These are phyloP conservation scores for Lasioglossum calceatum DNA, from an alignment of 2,888 invertebrate genomes.

Conservation along the genomic window DNA sequence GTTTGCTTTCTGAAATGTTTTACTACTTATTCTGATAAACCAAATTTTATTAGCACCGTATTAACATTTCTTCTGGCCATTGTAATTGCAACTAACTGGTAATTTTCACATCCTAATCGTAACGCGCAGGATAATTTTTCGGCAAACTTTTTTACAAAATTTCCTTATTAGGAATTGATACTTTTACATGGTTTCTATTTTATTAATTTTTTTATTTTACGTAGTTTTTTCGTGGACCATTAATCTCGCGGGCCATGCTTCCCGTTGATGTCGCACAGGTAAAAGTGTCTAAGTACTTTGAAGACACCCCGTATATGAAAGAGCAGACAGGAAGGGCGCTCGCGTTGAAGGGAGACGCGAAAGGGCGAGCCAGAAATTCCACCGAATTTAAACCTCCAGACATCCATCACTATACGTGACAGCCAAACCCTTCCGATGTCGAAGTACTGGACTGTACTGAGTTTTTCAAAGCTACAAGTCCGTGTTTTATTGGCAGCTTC, in stretches of 20 bases:
- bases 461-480: conserved; percentile 43
- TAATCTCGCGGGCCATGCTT: neutral
- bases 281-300: neutral
- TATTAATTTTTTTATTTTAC: no score
- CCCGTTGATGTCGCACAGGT: neutral
- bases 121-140: no score
- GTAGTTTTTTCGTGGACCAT: no score
- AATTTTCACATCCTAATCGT: neutral
- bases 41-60: neutral
- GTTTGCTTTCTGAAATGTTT: neutral
- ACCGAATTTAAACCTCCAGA: conserved; percentile 72
- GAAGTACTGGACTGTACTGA: conserved; percentile 51
- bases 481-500: conserved; percentile 43
- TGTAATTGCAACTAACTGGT: neutral
- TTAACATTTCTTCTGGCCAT: neutral
- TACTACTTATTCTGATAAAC: neutral
- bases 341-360: conserved; percentile 31
- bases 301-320: conserved; percentile 40
- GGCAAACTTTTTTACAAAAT: no score
- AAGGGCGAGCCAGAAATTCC: conserved; percentile 66
- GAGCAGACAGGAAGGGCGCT: conserved; percentile 31
- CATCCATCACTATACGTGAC: conserved; percentile 74
- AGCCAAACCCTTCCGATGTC: conserved; percentile 54
- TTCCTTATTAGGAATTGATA: no score
- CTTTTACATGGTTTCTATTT: no score